phyloP scores from a whole-genome alignment of 2,113 vertebrate species.

The Neomonachus schauinslandi region DNA sequence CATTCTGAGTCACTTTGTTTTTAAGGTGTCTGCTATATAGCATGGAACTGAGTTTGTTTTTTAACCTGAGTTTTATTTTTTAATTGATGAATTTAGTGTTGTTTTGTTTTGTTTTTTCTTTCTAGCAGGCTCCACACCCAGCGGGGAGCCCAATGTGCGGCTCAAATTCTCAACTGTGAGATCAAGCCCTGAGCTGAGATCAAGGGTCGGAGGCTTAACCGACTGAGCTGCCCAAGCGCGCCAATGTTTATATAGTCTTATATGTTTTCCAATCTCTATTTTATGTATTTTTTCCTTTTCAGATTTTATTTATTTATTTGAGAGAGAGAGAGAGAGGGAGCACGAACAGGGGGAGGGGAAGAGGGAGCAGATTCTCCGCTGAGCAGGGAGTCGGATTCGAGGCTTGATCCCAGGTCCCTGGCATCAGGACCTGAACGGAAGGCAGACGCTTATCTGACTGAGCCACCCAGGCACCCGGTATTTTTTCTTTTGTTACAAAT shows the following conservation, averaged over 20 bases:
- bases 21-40: not conserved
- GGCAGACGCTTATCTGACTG: too few species aligned
- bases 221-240: not conserved
- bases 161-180: not conserved
- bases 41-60: not conserved
- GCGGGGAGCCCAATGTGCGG: not conserved
- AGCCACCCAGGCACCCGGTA: not conserved
- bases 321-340: too few species aligned
- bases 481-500: constrained; percentile 3
- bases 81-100: not conserved
- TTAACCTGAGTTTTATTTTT: not conserved
- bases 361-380: too few species aligned
- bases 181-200: not conserved
- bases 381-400: too few species aligned
- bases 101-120: not conserved
- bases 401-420: too few species aligned
- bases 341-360: too few species aligned
- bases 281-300: not conserved
- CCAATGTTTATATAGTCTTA: not conserved
- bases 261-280: not conserved
- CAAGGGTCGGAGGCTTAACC: not conserved
- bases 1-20: not conserved
- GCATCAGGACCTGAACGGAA: too few species aligned
- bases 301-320: too few species aligned
- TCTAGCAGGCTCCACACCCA: not conserved